Percentiles rank a stretch among this genome's conserved stretches.
Evolutionary conservation across 2,888 invertebrate species (phyloP).

Genomic region (Eudasyphora cyanicolor): DNA sequence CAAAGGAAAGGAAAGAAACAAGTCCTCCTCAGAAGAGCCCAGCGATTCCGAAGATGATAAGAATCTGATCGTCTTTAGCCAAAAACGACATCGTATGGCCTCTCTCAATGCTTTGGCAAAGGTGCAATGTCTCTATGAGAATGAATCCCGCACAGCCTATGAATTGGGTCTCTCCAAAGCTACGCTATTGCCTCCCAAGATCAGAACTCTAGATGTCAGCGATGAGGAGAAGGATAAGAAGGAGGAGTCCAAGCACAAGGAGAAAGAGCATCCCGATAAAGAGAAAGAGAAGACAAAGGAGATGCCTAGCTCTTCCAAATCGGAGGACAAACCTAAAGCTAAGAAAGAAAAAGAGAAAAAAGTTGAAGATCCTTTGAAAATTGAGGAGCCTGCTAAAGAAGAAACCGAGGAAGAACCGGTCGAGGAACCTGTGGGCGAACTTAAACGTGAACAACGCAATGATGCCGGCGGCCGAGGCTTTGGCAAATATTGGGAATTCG

Average conservation of each 20-base stretch:
- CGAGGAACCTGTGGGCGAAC: conserved; percentile 72
- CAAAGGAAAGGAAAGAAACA: conserved; percentile 21
- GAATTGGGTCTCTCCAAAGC: conserved; percentile 82
- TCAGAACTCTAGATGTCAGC: conserved; percentile 75
- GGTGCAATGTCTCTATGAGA: conserved; percentile 94
- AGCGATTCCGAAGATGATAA: conserved; percentile 77
- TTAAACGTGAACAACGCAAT: conserved; percentile 84
- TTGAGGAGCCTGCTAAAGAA: conserved; percentile 60
- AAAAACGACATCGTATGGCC: conserved; percentile 92
- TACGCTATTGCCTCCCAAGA: conserved; percentile 80
- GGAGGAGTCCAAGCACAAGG: conserved; percentile 52
- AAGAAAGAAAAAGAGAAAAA: conserved; percentile 67
- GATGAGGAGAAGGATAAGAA: conserved; percentile 80
- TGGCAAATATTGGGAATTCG: conserved; percentile 92
- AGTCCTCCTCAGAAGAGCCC: conserved; percentile 67
- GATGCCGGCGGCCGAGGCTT: conserved; percentile 90
- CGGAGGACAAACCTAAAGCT: conserved; percentile 60
- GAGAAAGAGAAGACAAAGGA: conserved; percentile 59
- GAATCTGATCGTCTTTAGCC: conserved; percentile 81
- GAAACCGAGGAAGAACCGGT: conserved; percentile 57
- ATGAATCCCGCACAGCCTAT: conserved; percentile 89
- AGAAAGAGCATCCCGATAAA: conserved; percentile 63
- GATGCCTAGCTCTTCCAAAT: conserved; percentile 17
- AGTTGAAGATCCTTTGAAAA: conserved; percentile 61
- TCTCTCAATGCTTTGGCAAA: conserved; percentile 93